Evolutionary conservation across 2,113 vertebrate genomes (phyloP).

Genomic region (Cygnus buccinator): DNA sequence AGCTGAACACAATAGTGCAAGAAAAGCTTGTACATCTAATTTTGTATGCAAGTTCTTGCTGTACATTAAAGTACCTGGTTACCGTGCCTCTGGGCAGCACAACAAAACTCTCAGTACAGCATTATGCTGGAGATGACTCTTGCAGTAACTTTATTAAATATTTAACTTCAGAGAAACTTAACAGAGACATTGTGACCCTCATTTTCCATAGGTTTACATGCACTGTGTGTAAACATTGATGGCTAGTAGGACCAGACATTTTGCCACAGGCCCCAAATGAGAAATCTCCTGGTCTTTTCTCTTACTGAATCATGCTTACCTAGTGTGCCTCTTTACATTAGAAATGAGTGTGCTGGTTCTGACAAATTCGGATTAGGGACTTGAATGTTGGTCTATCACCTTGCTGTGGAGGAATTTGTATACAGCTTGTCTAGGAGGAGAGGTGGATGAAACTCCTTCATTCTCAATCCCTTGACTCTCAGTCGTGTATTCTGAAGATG

Average conservation of each 20-base stretch:
- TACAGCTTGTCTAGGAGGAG: not conserved
- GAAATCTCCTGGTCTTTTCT: not conserved
- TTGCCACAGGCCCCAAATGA: not conserved
- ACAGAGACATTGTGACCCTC: not conserved
- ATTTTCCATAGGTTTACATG: not conserved
- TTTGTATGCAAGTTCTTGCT: not conserved
- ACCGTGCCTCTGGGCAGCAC: slow-evolving; percentile 22
- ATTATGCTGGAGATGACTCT: not conserved
- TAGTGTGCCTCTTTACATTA: accelerated
- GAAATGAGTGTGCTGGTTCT: not conserved
- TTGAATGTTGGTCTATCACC: accelerated
- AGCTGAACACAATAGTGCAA: not conserved
- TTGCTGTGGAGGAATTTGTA: not conserved
- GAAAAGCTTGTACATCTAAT: not conserved
- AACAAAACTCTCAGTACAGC: not conserved
- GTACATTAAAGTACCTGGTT: not conserved
- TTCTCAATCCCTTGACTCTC: not conserved
- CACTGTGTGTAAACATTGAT: accelerated
- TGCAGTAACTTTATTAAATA: not conserved
- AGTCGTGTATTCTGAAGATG: not conserved
- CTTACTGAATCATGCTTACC: accelerated
- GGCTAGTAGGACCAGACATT: not conserved
- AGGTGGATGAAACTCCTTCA: not conserved
- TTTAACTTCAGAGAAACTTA: not conserved
- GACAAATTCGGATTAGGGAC: accelerated